These are phyloP conservation scores for Styela plicata DNA, from an alignment of 23 tunicate species.

Conservation along the genomic window DNA sequence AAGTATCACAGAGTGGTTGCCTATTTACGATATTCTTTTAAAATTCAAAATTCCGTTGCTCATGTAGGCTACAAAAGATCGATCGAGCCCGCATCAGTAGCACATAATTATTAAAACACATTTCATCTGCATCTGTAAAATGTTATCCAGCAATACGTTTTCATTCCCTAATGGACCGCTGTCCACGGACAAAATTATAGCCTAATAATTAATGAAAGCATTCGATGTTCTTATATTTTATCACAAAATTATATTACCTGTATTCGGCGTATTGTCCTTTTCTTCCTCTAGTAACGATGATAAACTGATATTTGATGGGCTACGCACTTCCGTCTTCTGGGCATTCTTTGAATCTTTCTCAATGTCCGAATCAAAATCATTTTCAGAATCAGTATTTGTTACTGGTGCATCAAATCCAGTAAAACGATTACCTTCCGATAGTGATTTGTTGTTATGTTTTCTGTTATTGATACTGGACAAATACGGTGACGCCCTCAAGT, in stretches of 20 bases:
- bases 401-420: background rate
- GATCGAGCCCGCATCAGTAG: too few species aligned
- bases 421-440: background rate
- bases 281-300: conserved; percentile 1
- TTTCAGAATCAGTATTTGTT: conserved; percentile 7
- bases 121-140: too few species aligned
- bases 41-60: too few species aligned
- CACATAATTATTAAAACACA: too few species aligned
- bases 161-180: too few species aligned
- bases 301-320: background rate
- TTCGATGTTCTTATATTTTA: background rate
- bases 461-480: background rate
- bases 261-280: conserved; percentile 9
- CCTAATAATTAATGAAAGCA: too few species aligned
- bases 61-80: too few species aligned
- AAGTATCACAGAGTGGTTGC: too few species aligned
- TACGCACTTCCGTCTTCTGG: background rate
- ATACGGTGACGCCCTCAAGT: conserved; percentile 3
- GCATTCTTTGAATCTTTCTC: conserved; percentile 10
- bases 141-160: too few species aligned
- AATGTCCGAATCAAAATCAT: conserved; percentile 62
- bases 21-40: too few species aligned
- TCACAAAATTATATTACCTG: background rate
- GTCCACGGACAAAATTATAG: too few species aligned
- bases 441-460: background rate